phyloP scores from a whole-genome alignment of 1,140 invertebrate species.

The Thrips palmi region DNA sequence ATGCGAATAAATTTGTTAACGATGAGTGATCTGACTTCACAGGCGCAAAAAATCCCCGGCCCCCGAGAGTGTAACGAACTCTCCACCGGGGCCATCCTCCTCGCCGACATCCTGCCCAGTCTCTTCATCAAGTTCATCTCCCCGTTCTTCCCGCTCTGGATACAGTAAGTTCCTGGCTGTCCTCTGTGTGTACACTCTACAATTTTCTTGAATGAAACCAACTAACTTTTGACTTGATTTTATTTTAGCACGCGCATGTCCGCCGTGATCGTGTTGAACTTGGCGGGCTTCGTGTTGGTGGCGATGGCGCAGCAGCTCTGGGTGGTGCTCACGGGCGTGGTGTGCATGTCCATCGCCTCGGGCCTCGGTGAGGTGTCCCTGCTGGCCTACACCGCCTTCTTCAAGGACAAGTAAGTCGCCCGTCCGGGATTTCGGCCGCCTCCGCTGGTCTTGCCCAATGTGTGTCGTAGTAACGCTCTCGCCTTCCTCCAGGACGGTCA shows the following conservation, averaged over 20 bases:
- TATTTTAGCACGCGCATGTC: slow-evolving; percentile 43
- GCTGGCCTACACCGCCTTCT: slow-evolving; percentile 45
- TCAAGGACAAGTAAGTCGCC: slow-evolving; percentile 49
- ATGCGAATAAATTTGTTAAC: too few relatives aligned
- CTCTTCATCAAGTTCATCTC: slow-evolving; percentile 54
- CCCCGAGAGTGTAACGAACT: slow-evolving; percentile 39
- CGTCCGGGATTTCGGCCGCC: too few relatives aligned
- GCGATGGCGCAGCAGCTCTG: slow-evolving; percentile 35
- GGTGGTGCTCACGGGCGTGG: slow-evolving; percentile 49
- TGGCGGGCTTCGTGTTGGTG: slow-evolving; percentile 46
- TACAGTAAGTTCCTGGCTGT: slow-evolving; percentile 59
- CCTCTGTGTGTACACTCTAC: too few relatives aligned
- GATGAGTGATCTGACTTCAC: too few relatives aligned
- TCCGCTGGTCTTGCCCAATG: too few relatives aligned
- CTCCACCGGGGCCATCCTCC: slow-evolving; percentile 63
- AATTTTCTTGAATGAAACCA: too few relatives aligned
- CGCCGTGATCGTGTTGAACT: slow-evolving; percentile 34
- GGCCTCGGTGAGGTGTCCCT: slow-evolving; percentile 71
- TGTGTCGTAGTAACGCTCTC: too few relatives aligned
- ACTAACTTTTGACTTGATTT: too few relatives aligned
- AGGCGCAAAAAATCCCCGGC: too few relatives aligned
- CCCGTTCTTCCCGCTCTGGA: slow-evolving; percentile 51
- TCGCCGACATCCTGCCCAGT: slow-evolving; percentile 65
- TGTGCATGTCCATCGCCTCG: slow-evolving; percentile 50
- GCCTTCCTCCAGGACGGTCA: slow-evolving; percentile 44